Evolutionary conservation across 2,113 vertebrate species (phyloP).

Genomic region (Cyprinodon variegatus): DNA sequence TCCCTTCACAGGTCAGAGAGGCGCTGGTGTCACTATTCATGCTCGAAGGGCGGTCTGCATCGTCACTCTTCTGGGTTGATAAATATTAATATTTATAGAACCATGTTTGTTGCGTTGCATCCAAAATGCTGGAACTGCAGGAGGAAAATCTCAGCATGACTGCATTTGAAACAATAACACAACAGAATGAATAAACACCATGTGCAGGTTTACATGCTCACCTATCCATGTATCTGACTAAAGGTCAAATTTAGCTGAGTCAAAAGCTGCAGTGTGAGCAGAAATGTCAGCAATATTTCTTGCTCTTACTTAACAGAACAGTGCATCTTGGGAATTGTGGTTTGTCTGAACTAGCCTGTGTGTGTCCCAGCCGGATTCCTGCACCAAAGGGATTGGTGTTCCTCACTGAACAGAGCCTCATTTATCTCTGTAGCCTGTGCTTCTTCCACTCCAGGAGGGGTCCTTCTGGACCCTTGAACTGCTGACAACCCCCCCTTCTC

Average conservation of each 20-base stretch:
- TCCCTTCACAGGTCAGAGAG: constrained; percentile 73
- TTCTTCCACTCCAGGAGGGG: constrained; percentile 52
- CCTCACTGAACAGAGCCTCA: constrained; percentile 59
- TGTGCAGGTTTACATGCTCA: constrained; percentile 5
- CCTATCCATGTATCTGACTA: constrained; percentile 30
- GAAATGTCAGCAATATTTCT: constrained; percentile 69
- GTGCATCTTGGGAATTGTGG: constrained; percentile 79
- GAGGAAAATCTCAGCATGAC: constrained; percentile 47
- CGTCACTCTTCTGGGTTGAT: constrained; percentile 27
- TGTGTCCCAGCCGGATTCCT: constrained; percentile 54
- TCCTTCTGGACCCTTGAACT: constrained; percentile 72
- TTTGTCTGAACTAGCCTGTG: constrained; percentile 58
- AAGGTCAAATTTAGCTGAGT: constrained; percentile 56
- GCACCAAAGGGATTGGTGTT: constrained; percentile 56
- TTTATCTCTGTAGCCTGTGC: constrained; percentile 74
- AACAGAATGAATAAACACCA: constrained; percentile 31
- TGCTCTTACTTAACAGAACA: constrained; percentile 65
- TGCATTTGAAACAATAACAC: constrained; percentile 46
- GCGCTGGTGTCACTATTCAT: constrained; percentile 59
- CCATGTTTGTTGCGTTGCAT: constrained; percentile 51
- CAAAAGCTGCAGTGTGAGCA: constrained; percentile 66
- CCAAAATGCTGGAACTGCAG: constrained; percentile 49
- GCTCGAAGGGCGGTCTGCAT: constrained; percentile 42
- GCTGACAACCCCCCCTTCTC: constrained; percentile 56
- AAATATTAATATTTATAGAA: constrained; percentile 70